Conservation (phyloP, 2,113 vertebrate genomes). For the Illadopsis cleaveri region DNA sequence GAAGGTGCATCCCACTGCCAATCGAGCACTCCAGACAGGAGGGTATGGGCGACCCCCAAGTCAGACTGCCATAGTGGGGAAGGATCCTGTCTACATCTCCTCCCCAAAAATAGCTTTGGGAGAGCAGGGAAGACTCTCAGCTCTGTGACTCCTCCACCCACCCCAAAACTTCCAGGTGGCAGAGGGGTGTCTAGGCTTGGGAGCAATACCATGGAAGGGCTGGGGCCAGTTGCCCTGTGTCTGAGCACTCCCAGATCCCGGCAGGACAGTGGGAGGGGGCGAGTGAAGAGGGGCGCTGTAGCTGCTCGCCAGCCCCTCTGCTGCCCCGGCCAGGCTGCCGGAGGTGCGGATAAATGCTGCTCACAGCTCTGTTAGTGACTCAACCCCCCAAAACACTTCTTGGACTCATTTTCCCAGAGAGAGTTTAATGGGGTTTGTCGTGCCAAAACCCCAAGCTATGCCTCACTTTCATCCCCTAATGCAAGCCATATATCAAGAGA, state of each 20-base stretch:
- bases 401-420: constrained; percentile 69
- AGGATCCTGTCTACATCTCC: background rate
- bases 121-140: background rate
- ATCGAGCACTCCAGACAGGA: accelerated
- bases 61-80: background rate
- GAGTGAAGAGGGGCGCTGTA: background rate
- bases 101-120: background rate
- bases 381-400: constrained; percentile 58
- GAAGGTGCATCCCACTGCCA: background rate
- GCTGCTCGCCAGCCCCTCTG: background rate
- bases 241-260: accelerated
- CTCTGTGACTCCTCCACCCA: background rate
- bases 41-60: accelerated
- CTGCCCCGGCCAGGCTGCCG: background rate
- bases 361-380: constrained; percentile 37
- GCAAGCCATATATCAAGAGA: constrained; percentile 74
- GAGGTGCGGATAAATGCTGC: background rate
- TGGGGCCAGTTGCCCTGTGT: background rate
- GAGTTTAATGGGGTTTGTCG: constrained; percentile 71
- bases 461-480: constrained; percentile 74
- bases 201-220: too few relatives aligned
- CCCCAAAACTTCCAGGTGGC: background rate
- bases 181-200: background rate
- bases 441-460: constrained; percentile 72
- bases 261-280: accelerated